Conservation (phyloP, 2,797 vertebrate genomes). For the Erethizon dorsatum region DNA sequence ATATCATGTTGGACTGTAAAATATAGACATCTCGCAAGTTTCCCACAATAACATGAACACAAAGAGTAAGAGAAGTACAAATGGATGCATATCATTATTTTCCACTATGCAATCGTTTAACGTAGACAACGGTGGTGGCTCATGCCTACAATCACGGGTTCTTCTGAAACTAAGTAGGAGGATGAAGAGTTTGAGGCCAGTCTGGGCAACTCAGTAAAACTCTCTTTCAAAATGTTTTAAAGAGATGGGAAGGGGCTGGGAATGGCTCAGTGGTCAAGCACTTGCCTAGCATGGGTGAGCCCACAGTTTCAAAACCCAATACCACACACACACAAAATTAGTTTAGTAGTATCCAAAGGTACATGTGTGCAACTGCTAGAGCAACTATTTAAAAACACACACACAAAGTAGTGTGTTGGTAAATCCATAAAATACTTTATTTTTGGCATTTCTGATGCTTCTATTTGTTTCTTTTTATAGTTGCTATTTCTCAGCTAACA, state of each 20-base stretch:
- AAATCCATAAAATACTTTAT: not conserved
- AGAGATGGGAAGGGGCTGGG: not conserved
- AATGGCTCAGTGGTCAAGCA: not conserved
- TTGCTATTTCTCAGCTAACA: not conserved
- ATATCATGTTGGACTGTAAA: not conserved
- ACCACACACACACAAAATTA: not conserved
- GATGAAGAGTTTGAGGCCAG: not conserved
- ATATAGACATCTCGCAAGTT: not conserved
- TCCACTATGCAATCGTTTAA: not conserved
- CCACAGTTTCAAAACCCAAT: not conserved
- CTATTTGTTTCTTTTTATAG: not conserved
- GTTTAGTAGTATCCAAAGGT: not conserved
- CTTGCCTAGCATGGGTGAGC: not conserved
- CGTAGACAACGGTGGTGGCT: not conserved
- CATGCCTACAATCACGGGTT: not conserved
- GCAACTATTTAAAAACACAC: not conserved
- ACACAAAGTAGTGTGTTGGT: not conserved
- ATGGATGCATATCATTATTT: not conserved
- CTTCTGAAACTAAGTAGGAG: not conserved
- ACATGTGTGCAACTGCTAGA: not conserved
- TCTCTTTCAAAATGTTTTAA: not conserved
- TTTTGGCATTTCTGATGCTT: conserved; percentile 12
- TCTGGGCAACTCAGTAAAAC: not conserved
- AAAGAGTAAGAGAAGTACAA: not conserved
- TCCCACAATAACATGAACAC: not conserved